These are phyloP conservation scores for human (Homo sapiens) DNA, from an alignment of 2,113 vertebrate genomes.

Conservation along the genomic window DNA sequence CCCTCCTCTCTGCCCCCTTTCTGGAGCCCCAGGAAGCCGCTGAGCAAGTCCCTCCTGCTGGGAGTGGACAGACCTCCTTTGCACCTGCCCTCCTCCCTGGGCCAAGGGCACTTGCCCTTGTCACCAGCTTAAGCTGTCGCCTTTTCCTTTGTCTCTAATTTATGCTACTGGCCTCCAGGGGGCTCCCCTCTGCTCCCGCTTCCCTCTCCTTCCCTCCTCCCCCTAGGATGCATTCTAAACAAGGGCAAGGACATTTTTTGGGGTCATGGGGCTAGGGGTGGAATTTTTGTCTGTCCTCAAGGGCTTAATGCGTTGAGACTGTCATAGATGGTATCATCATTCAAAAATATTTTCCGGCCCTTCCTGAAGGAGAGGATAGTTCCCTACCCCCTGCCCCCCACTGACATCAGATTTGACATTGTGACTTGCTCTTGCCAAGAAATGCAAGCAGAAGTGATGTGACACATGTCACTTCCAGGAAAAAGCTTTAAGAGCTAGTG, in stretches of 20 bases:
- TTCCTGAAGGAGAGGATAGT: not conserved
- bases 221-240: not conserved
- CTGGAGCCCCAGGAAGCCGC: not conserved
- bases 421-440: not conserved
- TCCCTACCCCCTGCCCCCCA: not conserved
- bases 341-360: not conserved
- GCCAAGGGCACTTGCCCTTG: not conserved
- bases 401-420: not conserved
- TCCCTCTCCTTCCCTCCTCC: not conserved
- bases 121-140: not conserved
- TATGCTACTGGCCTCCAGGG: not conserved
- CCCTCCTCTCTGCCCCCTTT: not conserved
- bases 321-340: not conserved
- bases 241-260: constrained; percentile 44
- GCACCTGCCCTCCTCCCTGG: not conserved
- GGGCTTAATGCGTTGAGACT: not conserved
- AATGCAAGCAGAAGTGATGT: not conserved
- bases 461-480: not conserved
- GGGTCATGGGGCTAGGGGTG: not conserved
- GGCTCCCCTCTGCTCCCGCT: not conserved
- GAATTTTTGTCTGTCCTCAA: not conserved
- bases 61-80: not conserved
- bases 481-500: not conserved
- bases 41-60: not conserved
- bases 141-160: not conserved